Conservation (phyloP, 1,140 invertebrate species). For the Homarus americanus region DNA sequence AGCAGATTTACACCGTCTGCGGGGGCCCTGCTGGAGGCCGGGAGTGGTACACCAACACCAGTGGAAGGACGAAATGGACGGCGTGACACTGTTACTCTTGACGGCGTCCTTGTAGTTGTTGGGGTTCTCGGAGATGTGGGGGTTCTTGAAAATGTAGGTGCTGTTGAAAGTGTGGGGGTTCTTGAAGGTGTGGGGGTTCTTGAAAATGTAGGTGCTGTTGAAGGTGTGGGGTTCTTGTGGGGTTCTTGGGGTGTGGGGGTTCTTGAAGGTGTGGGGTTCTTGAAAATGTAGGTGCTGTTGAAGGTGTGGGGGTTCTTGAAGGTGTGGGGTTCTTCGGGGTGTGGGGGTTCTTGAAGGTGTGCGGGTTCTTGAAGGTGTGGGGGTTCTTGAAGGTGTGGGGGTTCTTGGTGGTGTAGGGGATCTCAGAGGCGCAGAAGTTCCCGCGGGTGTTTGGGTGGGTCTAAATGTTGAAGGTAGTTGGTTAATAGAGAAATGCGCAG, state of each 20-base stretch:
- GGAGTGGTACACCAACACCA: neutral
- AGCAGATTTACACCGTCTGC: constrained; percentile 21
- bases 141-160: neutral
- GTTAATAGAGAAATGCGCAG: neutral
- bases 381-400: neutral
- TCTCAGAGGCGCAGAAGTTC: neutral
- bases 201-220: neutral
- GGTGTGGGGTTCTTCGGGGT: neutral
- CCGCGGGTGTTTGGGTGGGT: neutral
- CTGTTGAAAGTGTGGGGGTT: neutral
- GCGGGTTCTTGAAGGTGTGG: neutral
- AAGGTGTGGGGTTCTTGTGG: neutral
- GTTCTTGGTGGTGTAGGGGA: neutral
- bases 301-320: too few species aligned
- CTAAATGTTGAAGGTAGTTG: neutral
- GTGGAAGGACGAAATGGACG: constrained; percentile 21
- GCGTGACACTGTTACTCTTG: constrained; percentile 41
- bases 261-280: neutral
- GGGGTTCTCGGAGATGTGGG: neutral
- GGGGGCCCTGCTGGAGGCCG: neutral
- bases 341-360: neutral
- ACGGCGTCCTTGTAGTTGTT: neutral
- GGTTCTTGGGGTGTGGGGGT: neutral
- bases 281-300: neutral
- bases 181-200: neutral